Evolutionary conservation across 2,113 vertebrate genomes (phyloP), one percentile per base, ranked within the genome.

Genomic region (Leucoraja erinaceus): DNA sequence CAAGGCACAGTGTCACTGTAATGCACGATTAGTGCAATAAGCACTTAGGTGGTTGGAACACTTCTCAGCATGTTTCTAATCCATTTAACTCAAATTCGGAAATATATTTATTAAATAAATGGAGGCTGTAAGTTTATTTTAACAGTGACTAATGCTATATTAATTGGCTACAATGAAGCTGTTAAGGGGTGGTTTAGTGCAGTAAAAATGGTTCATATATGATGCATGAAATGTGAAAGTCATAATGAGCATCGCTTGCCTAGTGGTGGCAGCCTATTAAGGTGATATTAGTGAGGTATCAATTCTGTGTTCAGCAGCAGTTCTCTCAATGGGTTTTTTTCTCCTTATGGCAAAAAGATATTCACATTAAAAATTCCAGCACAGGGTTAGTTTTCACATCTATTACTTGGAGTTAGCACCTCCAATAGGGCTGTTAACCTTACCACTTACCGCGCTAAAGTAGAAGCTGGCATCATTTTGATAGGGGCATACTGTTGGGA

Each of bases 161-260:
- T 91, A 74, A 54, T 91, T 91, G 38, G 7, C 7, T 38, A 91
- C 54, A 72, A 72, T 91, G 68, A 91, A 72, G 63, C 31, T 90
- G 63, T 90, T 90, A 33, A 90, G 63, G 66, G 20, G 11, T 28
- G 6, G 66, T 91, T 74, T 90, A 72, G 66, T 54, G 20, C 68
- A 72, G 68, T 25, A 91, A 54, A 72, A 74, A 47, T 47, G 38
- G 47, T 91, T 91, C 66, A 91, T 91, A 38, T 66, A 28, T 72
- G 90, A 74, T 72, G 68, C 22, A 91, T 72, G 90, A 91, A 91
- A 72, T 91, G 66, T 91, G 90, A 72, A 74, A 72, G 38, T 91
- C 68, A 91, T 74, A 91, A 74, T 54, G 68, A 91, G 90, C 90
- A 74, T 91, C 33, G 20, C 90, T 91, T 54, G 33, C 9, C 90